phyloP scores from a whole-genome alignment of 2,113 vertebrate species.

The Dissostichus mawsoni region DNA sequence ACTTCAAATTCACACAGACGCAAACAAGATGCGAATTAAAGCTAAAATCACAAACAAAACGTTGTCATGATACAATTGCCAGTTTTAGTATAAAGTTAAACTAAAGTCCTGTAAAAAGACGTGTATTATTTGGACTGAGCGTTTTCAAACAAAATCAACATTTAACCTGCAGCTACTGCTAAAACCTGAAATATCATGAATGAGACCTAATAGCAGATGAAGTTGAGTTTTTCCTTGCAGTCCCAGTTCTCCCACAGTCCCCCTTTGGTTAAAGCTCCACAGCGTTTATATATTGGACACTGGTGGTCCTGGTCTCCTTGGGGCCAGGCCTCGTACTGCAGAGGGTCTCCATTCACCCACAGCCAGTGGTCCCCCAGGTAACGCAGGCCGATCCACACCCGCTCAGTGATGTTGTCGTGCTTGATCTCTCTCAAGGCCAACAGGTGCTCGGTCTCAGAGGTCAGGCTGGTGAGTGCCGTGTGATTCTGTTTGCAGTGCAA shows the following conservation, averaged over 20 bases:
- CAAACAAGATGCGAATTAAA: neutral
- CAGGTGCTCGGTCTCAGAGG: neutral
- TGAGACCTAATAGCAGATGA: slow-evolving; percentile 38
- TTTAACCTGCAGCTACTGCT: neutral
- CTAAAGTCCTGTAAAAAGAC: neutral
- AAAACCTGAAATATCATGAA: neutral
- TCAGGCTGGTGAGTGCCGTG: slow-evolving; percentile 14
- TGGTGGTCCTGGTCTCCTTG: neutral
- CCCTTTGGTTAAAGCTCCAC: slow-evolving; percentile 46
- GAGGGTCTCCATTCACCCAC: slow-evolving; percentile 34
- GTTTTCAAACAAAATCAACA: neutral
- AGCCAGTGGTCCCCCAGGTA: slow-evolving; percentile 36
- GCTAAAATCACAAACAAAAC: neutral
- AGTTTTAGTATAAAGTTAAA: neutral
- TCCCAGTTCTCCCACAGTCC: slow-evolving; percentile 36
- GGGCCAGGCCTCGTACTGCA: neutral
- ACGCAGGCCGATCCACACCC: slow-evolving; percentile 55
- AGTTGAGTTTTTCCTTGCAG: slow-evolving; percentile 27
- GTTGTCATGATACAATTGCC: neutral
- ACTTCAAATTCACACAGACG: neutral
- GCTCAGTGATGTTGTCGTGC: neutral
- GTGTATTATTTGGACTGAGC: neutral
- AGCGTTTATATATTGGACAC: slow-evolving; percentile 17
- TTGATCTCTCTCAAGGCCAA: neutral
- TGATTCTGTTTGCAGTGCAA: slow-evolving; percentile 11